Conservation (phyloP, 1,140 invertebrate species). For the Phocides pigmalion region DNA sequence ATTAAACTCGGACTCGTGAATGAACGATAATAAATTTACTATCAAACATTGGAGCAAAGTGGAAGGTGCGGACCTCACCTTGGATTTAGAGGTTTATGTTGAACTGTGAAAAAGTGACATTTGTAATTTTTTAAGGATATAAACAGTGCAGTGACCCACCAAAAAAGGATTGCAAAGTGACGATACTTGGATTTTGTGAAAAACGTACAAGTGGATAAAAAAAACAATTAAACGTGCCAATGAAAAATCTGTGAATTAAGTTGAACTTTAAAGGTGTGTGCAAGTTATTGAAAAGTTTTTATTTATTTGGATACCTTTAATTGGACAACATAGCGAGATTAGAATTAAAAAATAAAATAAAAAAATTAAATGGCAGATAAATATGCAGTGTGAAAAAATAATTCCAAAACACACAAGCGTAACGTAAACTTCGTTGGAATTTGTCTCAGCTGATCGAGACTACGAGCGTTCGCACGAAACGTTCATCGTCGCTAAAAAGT, state of each 20-base stretch:
- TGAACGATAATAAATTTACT: conserved; percentile 73
- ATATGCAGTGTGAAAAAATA: conserved; percentile 15
- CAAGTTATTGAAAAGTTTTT: conserved; percentile 29
- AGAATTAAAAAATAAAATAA: not conserved
- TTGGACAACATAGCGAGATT: not conserved
- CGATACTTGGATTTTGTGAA: conserved; percentile 65
- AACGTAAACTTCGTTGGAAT: conserved; percentile 47
- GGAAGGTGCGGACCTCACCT: conserved; percentile 61
- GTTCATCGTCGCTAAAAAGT: conserved; percentile 46
- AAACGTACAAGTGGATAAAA: conserved; percentile 45
- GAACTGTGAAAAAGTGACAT: conserved; percentile 70
- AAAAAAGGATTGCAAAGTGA: conserved; percentile 72
- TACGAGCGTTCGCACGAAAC: conserved; percentile 47
- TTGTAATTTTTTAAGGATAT: conserved; percentile 61
- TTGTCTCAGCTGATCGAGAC: conserved; percentile 61
- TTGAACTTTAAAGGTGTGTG: conserved; percentile 46
- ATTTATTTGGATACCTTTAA: not conserved
- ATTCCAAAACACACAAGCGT: conserved; percentile 7
- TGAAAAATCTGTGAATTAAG: conserved; percentile 38
- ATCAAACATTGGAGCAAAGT: conserved; percentile 73
- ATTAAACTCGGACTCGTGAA: conserved; percentile 72
- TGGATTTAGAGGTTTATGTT: conserved; percentile 72
- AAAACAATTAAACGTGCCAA: conserved; percentile 45
- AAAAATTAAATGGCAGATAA: conserved; percentile 3
- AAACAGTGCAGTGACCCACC: conserved; percentile 74